A percentile compares a stretch with the other conserved stretches of the same genome.
Evolutionary conservation across 2,888 invertebrate genomes (phyloP).

Genomic region (Coecobrya sp.): DNA sequence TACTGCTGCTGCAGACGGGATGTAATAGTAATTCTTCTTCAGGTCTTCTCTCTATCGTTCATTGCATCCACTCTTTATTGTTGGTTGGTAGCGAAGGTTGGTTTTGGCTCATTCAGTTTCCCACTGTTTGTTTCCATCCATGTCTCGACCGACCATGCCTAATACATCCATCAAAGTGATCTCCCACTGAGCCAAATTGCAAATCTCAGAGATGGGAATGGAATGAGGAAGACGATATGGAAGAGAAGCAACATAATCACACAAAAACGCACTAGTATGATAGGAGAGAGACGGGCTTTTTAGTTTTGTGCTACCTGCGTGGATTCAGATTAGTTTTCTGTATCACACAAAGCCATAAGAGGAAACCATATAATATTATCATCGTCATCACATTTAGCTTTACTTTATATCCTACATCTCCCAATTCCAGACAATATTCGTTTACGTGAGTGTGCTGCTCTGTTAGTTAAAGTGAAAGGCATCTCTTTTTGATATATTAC

Average conservation of each 20-base stretch:
- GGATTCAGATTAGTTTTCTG: constrained; percentile 83
- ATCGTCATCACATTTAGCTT: constrained; percentile 43
- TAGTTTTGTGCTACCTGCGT: constrained; percentile 79
- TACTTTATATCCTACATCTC: constrained; percentile 14
- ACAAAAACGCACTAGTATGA: neutral
- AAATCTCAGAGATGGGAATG: constrained; percentile 76
- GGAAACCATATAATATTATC: constrained; percentile 70
- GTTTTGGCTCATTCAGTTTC: constrained; percentile 56
- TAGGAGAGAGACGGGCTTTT: constrained; percentile 1
- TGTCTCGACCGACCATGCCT: constrained; percentile 67
- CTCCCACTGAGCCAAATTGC: constrained; percentile 80
- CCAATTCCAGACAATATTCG: constrained; percentile 23
- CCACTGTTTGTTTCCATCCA: constrained; percentile 51
- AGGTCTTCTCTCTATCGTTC: constrained; percentile 63
- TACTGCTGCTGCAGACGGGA: neutral
- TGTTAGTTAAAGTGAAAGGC: constrained; percentile 75
- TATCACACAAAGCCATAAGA: constrained; percentile 61
- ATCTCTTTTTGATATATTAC: constrained; percentile 75
- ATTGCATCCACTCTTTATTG: constrained; percentile 56
- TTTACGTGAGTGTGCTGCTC: neutral
- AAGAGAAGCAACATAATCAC: constrained; percentile 36
- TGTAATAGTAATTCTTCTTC: constrained; percentile 32
- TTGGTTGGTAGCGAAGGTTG: constrained; percentile 5
- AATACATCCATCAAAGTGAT: constrained; percentile 81
- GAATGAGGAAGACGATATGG: constrained; percentile 54